Evolutionary conservation across 2,797 vertebrate species (phyloP), one percentile per base, ranked within the genome.

Genomic region (Argyrosomus regius): DNA sequence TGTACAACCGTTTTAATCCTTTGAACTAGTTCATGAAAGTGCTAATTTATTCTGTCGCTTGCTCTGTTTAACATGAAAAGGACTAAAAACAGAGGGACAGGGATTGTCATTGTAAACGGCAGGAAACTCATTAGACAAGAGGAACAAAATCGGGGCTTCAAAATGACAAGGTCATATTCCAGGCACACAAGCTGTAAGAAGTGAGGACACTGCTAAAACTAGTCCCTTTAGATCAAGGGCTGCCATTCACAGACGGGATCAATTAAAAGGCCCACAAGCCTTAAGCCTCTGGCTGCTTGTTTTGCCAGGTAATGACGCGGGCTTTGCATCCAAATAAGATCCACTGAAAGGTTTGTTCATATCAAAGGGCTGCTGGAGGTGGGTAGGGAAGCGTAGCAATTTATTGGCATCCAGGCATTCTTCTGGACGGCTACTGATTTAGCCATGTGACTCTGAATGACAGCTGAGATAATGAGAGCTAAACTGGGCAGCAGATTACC

Each of bases 101-200:
- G 48, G 26, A 31, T 7, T 74, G 71, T 63, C 54, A 72, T 59
- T 72, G 35, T 63, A 83, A 70, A 5, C 24, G 59, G 20, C 28
- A 60, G 66, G 26, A 53, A 68, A 78, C 22, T 70, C 63, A 80
- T 82, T 86, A 85, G 62, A 76, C 24, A 70, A 39, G 17, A 73
- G 17, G 77, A 53, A 26, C 43, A 68, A 77, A 76, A 70, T 54
- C 70, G 53, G 46, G 49, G 7, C 20, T 79, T 24, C 48, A 80
- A 84, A 91, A 89, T 89, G 74, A 87, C 91, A 93, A 93, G 90
- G 91, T 93, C 74, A 77, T 91, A 92, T 93, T 94, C 93, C 50
- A 91, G 83, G 84, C 90, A 92, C 91, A 94, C 67, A 67, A 43
- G 69, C 77, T 43, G 58, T 26, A 81, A 62, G 86, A 82, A 86